phyloP scores from a whole-genome alignment of 30 jellyfish, hydroid and myxozoan genomes.

The Pseudorhiza aurosa region DNA sequence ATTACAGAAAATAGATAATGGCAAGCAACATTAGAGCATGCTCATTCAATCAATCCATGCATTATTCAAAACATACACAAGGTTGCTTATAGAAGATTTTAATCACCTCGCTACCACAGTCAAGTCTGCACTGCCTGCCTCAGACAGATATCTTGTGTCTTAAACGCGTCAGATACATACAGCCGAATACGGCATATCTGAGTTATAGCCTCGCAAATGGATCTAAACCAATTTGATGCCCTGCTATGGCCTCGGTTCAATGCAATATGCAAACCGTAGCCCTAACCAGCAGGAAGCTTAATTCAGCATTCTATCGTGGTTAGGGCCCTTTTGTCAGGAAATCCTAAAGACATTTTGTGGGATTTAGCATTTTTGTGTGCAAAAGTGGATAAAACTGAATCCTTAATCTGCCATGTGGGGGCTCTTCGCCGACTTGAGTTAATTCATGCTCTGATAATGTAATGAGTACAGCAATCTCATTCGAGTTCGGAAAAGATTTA shows the following conservation, averaged over 20 bases:
- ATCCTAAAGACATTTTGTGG: constrained; percentile 55
- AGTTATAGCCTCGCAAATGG: constrained; percentile 11
- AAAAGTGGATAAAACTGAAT: constrained; percentile 40
- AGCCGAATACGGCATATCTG: neutral
- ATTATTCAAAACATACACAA: constrained; percentile 36
- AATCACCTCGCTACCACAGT: constrained; percentile 7
- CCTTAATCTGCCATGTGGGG: constrained; percentile 65
- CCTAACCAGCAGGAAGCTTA: constrained; percentile 64
- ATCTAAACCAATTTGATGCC: neutral
- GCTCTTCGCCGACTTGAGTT: constrained; percentile 38
- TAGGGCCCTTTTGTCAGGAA: constrained; percentile 42
- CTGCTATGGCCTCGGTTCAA: constrained; percentile 22
- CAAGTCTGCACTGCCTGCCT: neutral
- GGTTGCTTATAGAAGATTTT: constrained; percentile 25
- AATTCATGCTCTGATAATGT: no score
- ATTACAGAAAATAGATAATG: constrained; percentile 12
- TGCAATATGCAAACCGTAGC: neutral
- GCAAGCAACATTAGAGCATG: constrained; percentile 30
- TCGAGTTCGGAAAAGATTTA: no score
- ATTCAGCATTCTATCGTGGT: constrained; percentile 56
- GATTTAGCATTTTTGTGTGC: constrained; percentile 36
- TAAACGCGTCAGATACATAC: neutral
- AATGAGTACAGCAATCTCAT: no score
- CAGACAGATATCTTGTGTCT: neutral
- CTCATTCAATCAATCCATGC: constrained; percentile 26